Evolutionary conservation across 2,113 vertebrate genomes (phyloP), one percentile per base, ranked within the genome.

Genomic region (Lophotis ruficrista): DNA sequence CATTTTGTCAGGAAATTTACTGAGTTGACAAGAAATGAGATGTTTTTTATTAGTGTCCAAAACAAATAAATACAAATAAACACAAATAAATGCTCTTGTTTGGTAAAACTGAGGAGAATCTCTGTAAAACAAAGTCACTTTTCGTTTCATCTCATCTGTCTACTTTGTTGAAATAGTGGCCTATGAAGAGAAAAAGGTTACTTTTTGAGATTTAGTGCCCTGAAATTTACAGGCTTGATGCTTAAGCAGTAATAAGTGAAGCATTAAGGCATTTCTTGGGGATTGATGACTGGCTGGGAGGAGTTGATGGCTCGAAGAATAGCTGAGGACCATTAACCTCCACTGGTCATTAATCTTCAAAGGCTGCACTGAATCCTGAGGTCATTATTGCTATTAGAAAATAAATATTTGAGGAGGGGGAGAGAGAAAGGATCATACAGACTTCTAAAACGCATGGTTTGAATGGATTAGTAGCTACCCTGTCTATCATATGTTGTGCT

Each of bases 261-360:
- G 92, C 90, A 86, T 93, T 95, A 94, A 96, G 72, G 89, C 85
- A 83, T 96, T 97, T 97, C 87, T 83, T 84, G 64, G 83, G 95
- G 87, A 97, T 97, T 97, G 95, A 97, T 97, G 95, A 94, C 94
- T 85, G 73, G 82, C 93, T 93, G 89, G 95, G 92, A 96, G 96
- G 95, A 96, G 96, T 53, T 96, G 90, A 96, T 97, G 95, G 84
- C 83, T 94, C 83, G 50, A 95, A 89, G 95, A 91, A 96, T 94
- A 88, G 84, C 94, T 93, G 89, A 97, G 90, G 93, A 91, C 95
- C 94, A 95, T 97, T 97, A 97, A 96, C 92, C 82, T 91, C 94
- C 83, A 89, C 82, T 92, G 84, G 60, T 96, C 79, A 90, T 97
- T 96, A 97, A 97, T 97, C 94, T 97, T 93, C 7, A 6, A 77